phyloP scores from a whole-genome alignment of 1,140 invertebrate species.

The Bombus sylvicola region DNA sequence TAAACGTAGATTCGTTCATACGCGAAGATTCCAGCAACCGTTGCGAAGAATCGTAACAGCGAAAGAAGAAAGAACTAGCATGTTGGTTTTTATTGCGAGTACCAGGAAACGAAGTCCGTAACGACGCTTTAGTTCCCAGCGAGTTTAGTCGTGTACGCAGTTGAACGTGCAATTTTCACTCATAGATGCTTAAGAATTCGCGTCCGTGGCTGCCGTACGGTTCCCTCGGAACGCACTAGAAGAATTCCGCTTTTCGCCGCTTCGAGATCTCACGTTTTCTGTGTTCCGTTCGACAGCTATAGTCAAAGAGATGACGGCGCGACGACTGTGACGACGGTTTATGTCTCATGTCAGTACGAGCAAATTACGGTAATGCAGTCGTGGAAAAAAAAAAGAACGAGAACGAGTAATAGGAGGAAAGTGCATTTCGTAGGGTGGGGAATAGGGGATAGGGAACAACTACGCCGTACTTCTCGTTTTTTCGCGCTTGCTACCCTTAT shows the following conservation, averaged over 20 bases:
- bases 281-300: conserved; percentile 19
- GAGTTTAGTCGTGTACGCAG: neutral
- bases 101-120: neutral
- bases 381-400: conserved; percentile 5
- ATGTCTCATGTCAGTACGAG: neutral
- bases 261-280: conserved; percentile 26
- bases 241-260: conserved; percentile 35
- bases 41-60: neutral
- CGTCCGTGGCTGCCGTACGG: no score
- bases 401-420: conserved; percentile 41
- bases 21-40: neutral
- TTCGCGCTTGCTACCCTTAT: conserved; percentile 12
- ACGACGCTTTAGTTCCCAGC: neutral
- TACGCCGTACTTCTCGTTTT: conserved; percentile 6
- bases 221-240: neutral
- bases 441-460: neutral
- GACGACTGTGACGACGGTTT: conserved; percentile 29
- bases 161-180: neutral
- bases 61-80: neutral
- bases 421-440: conserved; percentile 3
- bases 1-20: no score
- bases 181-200: conserved; percentile 12
- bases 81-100: neutral
- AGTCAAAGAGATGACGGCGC: conserved; percentile 6
- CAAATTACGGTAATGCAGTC: conserved; percentile 53